These are phyloP conservation scores for Lanius collurio DNA, from an alignment of 2,113 vertebrate genomes.

Conservation along the genomic window DNA sequence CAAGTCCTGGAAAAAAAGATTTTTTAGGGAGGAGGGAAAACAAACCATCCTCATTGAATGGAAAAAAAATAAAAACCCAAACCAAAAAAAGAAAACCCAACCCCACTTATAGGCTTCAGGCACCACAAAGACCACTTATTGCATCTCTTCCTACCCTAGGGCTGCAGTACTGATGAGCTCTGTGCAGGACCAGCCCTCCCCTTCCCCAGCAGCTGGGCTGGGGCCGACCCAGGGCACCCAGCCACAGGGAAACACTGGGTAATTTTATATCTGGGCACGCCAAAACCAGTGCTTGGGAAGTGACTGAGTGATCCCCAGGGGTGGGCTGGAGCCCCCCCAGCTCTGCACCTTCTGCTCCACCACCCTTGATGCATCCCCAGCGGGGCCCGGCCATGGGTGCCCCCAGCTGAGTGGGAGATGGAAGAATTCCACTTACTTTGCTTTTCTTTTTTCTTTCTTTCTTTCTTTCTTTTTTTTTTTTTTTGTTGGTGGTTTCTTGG, in stretches of 20 bases:
- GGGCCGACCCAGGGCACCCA: rapidly evolving
- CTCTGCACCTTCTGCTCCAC: slow-evolving; percentile 56
- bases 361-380: slow-evolving; percentile 80
- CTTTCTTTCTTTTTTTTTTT: background rate
- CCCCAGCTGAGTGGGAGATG: slow-evolving; percentile 69
- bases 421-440: slow-evolving; percentile 79
- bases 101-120: slow-evolving; percentile 59
- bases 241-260: background rate
- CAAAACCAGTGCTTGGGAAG: background rate
- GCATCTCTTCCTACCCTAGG: slow-evolving; percentile 21
- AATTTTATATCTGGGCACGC: background rate
- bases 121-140: slow-evolving; percentile 45
- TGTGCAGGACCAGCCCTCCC: background rate
- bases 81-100: background rate
- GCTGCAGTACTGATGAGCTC: slow-evolving; percentile 20
- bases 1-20: background rate
- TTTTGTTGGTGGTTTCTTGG: too few species aligned
- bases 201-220: background rate
- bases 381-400: background rate
- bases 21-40: background rate
- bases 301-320: background rate
- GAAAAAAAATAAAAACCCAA: background rate
- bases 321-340: background rate
- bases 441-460: background rate
- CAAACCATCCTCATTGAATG: background rate